A percentile compares a stretch with the other conserved stretches of the same genome.
These are phyloP conservation scores for Thomomys bottae DNA, from an alignment of 2,113 vertebrate species.

Conservation along the genomic window DNA sequence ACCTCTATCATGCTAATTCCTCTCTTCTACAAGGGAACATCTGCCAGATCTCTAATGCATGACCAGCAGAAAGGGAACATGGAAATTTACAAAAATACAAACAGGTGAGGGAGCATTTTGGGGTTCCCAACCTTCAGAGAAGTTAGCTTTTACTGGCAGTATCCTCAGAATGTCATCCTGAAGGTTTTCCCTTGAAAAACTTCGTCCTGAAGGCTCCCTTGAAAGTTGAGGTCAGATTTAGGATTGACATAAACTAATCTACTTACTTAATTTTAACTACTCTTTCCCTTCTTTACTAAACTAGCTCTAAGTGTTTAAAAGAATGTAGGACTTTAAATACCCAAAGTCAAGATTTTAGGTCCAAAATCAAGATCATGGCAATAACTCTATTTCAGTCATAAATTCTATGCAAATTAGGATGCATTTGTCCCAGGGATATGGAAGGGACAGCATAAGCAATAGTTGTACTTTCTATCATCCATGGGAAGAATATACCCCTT, in stretches of 20 bases:
- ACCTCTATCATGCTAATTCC: not conserved
- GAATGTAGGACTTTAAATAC: not conserved
- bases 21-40: not conserved
- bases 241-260: not conserved
- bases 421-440: not conserved
- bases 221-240: not conserved
- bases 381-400: not conserved
- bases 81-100: not conserved
- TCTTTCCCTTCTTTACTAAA: not conserved
- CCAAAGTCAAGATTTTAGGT: not conserved
- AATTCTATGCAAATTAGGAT: not conserved
- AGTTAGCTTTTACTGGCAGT: not conserved
- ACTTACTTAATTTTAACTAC: not conserved
- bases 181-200: too few species aligned
- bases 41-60: not conserved
- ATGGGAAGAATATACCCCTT: not conserved
- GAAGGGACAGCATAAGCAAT: not conserved
- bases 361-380: not conserved
- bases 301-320: not conserved
- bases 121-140: not conserved
- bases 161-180: not conserved
- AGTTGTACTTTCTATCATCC: not conserved
- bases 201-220: conserved; percentile 6
- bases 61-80: not conserved
- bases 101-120: rapidly evolving